Percentiles rank a stretch among this genome's conserved stretches.
Evolutionary conservation across 2,113 vertebrate genomes (phyloP).

Genomic region (Nematolebias whitei): DNA sequence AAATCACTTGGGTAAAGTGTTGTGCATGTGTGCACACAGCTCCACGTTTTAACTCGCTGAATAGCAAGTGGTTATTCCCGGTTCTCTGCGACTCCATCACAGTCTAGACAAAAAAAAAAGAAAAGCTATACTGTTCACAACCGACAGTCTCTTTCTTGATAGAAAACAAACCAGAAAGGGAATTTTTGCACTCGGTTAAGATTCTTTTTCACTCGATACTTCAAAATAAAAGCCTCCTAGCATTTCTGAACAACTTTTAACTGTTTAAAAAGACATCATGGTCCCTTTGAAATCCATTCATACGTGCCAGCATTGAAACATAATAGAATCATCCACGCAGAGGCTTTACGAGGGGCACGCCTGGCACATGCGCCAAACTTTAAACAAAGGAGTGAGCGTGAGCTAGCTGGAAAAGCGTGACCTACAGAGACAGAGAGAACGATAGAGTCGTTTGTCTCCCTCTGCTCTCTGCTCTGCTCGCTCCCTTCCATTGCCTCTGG

Average conservation of each 20-base stretch:
- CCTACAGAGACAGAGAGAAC: slow-evolving; percentile 76
- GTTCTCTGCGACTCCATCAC: slow-evolving; percentile 48
- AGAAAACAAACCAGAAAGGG: slow-evolving; percentile 34
- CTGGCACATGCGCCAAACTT: slow-evolving; percentile 76
- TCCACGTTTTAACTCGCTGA: slow-evolving; percentile 47
- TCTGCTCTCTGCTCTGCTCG: slow-evolving; percentile 60
- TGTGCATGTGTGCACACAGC: slow-evolving; percentile 38
- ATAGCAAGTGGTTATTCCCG: slow-evolving; percentile 58
- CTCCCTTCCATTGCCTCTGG: slow-evolving; percentile 69
- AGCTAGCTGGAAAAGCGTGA: slow-evolving; percentile 76
- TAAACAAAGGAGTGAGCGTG: slow-evolving; percentile 77
- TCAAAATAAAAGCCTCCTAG: slow-evolving; percentile 57
- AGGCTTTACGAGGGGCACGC: slow-evolving; percentile 69
- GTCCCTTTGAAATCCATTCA: slow-evolving; percentile 70
- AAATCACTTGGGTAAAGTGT: slow-evolving; percentile 57
- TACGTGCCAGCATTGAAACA: slow-evolving; percentile 72
- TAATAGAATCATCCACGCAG: slow-evolving; percentile 72
- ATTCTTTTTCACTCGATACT: slow-evolving; percentile 20
- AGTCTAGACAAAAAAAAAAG: slow-evolving; percentile 59
- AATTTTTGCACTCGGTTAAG: slow-evolving; percentile 40
- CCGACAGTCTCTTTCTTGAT: slow-evolving; percentile 46
- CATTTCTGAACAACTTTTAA: slow-evolving; percentile 67
- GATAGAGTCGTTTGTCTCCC: slow-evolving; percentile 78
- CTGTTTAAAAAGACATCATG: slow-evolving; percentile 76
- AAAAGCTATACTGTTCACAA: slow-evolving; percentile 43